These are phyloP conservation scores for Apotomis capreana DNA, from an alignment of 2,888 invertebrate species.

Conservation along the genomic window DNA sequence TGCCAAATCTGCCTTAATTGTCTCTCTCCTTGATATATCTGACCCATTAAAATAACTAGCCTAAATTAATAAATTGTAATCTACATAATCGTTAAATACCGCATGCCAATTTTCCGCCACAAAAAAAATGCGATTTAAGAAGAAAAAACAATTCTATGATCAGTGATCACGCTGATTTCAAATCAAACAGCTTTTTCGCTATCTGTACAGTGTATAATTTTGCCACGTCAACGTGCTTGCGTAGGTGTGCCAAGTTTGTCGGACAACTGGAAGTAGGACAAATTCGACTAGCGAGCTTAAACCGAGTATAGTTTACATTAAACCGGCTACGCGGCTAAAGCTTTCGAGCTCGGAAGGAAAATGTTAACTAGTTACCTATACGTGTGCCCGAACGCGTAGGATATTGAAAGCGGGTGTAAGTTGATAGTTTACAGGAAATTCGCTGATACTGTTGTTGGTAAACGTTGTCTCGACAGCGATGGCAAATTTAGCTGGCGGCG, in stretches of 20 bases:
- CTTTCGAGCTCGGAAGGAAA: conserved; percentile 1
- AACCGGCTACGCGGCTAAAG: background rate
- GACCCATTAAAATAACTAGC: no score
- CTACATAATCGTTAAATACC: no score
- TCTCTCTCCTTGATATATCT: no score
- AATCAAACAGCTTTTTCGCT: background rate
- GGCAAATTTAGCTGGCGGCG: conserved; percentile 27
- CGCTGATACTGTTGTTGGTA: conserved; percentile 20
- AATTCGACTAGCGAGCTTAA: background rate
- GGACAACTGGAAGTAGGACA: background rate
- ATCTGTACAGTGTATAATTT: background rate
- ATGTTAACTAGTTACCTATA: background rate
- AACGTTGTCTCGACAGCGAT: conserved; percentile 16
- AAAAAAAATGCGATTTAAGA: no score
- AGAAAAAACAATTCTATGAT: no score
- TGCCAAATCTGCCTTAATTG: no score
- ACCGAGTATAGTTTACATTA: conserved; percentile 5
- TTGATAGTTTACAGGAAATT: conserved; percentile 22
- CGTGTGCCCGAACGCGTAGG: conserved; percentile 2
- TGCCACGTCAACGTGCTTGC: background rate
- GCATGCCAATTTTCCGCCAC: no score
- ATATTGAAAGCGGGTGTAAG: conserved; percentile 26
- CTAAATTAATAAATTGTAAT: no score
- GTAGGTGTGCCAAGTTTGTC: background rate
- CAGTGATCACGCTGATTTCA: no score